Evolutionary conservation across 2,113 vertebrate genomes (phyloP).

Genomic region (Phodopus roborovskii): DNA sequence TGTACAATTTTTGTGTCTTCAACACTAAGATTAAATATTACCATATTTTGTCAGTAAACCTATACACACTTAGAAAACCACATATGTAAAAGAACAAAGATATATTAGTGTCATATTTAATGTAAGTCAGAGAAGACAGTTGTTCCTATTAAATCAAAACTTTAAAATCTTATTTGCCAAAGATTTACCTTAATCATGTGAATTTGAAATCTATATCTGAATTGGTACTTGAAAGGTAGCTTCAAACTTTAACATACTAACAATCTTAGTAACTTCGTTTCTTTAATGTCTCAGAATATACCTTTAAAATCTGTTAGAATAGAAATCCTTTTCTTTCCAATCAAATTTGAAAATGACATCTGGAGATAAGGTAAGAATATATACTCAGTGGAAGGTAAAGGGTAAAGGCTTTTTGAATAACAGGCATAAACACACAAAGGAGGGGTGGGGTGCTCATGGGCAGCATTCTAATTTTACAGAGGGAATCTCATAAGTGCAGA

Average conservation of each 20-base stretch:
- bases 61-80: neutral
- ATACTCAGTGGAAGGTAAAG: neutral
- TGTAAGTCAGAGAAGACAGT: slow-evolving; percentile 10
- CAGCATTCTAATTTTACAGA: neutral
- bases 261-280: slow-evolving; percentile 19
- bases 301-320: neutral
- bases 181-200: slow-evolving; percentile 15
- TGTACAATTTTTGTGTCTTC: neutral
- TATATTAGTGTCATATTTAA: neutral
- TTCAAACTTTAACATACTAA: neutral
- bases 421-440: neutral
- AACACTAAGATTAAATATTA: neutral
- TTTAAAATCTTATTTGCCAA: neutral
- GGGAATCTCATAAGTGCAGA: neutral
- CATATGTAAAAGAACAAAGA: neutral
- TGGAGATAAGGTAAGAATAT: neutral
- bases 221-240: neutral
- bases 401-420: neutral
- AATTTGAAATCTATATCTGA: slow-evolving; percentile 31
- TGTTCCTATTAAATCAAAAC: slow-evolving; percentile 43
- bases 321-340: neutral
- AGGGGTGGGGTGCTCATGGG: neutral
- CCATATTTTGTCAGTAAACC: neutral
- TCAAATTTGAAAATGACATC: neutral
- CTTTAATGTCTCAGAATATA: slow-evolving; percentile 29